A percentile compares a stretch with the other conserved stretches of the same genome.
Evolutionary conservation across 2,888 invertebrate genomes (phyloP).

Genomic region (Ormia ochracea): DNA sequence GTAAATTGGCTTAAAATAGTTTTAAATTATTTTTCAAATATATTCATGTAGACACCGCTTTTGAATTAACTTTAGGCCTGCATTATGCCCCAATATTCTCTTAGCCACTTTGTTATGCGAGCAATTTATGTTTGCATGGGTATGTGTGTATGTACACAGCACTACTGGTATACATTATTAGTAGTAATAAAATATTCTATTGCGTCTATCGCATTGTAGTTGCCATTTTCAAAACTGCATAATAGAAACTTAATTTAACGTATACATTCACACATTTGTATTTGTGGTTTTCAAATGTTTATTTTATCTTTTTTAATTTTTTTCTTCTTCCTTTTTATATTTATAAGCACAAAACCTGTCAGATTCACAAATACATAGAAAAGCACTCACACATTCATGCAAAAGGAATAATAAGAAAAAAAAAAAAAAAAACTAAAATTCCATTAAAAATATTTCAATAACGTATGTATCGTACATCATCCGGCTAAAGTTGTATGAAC

Average conservation of each 20-base stretch:
- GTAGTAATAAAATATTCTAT: not conserved
- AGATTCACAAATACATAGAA: slow-evolving; percentile 33
- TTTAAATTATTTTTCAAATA: no score
- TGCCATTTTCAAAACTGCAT: slow-evolving; percentile 11
- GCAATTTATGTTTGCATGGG: no score
- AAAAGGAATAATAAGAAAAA: not conserved
- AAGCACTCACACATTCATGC: slow-evolving; percentile 3
- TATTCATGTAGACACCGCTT: no score
- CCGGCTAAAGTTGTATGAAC: slow-evolving; percentile 20
- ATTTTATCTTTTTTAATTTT: slow-evolving; percentile 12
- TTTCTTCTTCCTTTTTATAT: not conserved
- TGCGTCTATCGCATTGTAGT: not conserved
- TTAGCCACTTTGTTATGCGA: no score
- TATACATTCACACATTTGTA: not conserved
- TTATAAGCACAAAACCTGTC: slow-evolving; percentile 30
- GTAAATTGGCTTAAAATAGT: no score
- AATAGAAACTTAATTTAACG: slow-evolving; percentile 38
- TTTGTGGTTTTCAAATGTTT: slow-evolving; percentile 47
- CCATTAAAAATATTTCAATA: slow-evolving; percentile 51
- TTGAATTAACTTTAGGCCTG: no score
- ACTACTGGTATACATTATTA: no score
- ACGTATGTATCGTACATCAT: slow-evolving; percentile 30
- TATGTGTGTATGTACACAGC: no score
- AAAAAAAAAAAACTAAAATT: slow-evolving; percentile 12
- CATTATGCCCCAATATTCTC: no score